Base-by-base conservation (phyloP, 2,888 invertebrate species). In the Philereme transversata region DNA sequence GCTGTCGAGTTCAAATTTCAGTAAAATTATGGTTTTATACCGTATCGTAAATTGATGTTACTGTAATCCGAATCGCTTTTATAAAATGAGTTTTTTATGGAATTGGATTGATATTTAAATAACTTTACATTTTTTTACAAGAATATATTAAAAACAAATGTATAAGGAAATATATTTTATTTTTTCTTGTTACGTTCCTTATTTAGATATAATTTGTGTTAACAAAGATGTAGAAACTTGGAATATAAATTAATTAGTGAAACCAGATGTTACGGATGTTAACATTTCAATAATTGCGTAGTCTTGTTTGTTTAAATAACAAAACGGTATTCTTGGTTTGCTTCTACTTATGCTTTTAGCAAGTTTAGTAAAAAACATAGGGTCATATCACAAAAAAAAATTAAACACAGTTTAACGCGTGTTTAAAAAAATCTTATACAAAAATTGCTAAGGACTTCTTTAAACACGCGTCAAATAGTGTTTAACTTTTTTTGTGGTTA, bases 231-330 rank as follows among this genome's bases (percentile, higher is more conserved):
- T 51, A 22, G 11, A 41, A 50, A 52, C 45, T 36, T 40, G 11
- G 36, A 50, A 52, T 41, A 41, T 40, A 55, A 55, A 61, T 65
- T 55, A 60, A 62, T 55, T 58, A 49, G 51, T 57, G 41, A 54
- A 63, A 55, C 53, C 65, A 68, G 64, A 66, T 66, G 70, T 63
- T 54, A 50, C 50, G 46, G 47, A 64, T 63, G 61, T 70, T 65
- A 66, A 66, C 64, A 66, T 63, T 40, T 62, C 65, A 64, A 67
- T 65, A 57, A 62, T 65, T 57, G 45, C 60, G 43, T 62, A 51
- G 60, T 59, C 62, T 11, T 65, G 66, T 70, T 68, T 64, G 65
- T 64, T 65, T 63, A 66, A 63, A 58, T 59, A 55, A 54, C 56
- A 51, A 40, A 57, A 64, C 57, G 51, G 52, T 57, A 63, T 55